Base-by-base conservation (phyloP, 2,888 invertebrate genomes). In the Ormyrus thymus region DNA sequence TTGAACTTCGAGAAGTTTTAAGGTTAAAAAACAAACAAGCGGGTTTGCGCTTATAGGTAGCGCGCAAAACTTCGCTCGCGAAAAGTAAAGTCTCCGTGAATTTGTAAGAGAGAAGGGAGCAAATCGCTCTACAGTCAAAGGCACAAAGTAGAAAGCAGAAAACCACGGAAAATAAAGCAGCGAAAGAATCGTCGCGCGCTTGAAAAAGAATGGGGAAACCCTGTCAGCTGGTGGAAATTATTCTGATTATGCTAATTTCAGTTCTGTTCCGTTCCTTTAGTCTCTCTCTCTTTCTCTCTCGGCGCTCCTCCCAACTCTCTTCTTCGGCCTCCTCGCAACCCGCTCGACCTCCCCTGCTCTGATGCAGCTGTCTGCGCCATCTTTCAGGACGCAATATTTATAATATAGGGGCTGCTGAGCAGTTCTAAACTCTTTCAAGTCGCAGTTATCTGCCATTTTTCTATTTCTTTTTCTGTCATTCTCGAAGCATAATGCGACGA, bases 221-320 rank as follows among this genome's bases (percentile, higher is more conserved):
- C 91, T 92, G 92, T 92, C 92, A 92, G 92, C 92, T 92, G 92
- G 91, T 91, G 91, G 91, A 91, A 92, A 92, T 92, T 92, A 92
- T 92, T 92, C 92, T 92, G 92, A 92, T 92, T 92, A 92, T 92
- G 92, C 92, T 92, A 92, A 92, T 92, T 92, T 91, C 90, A 91
- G 91, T 91, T 91, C 91, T 91, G 89, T 90, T 90, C 90, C 90
- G 89, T 90, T 90, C 90, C 89, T 89, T 90, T 90, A 89, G 89
- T 89, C 89, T 87, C 85, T 85, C 88, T 84, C 82, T 83, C 85
- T 83, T 80, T 83, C 83, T 85, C 84, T 84, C 83, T 56, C 50
- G 79, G 53, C 66, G 68, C 70, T 73, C 70, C 69, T 43, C 70
- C 55, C 65, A 64, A 45, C 29, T 9, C n/a, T 9, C 70, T 50